Percentiles rank a stretch among this genome's conserved stretches.
phyloP scores from a whole-genome alignment of 2,888 invertebrate genomes.

The Marronus borbonicus region DNA sequence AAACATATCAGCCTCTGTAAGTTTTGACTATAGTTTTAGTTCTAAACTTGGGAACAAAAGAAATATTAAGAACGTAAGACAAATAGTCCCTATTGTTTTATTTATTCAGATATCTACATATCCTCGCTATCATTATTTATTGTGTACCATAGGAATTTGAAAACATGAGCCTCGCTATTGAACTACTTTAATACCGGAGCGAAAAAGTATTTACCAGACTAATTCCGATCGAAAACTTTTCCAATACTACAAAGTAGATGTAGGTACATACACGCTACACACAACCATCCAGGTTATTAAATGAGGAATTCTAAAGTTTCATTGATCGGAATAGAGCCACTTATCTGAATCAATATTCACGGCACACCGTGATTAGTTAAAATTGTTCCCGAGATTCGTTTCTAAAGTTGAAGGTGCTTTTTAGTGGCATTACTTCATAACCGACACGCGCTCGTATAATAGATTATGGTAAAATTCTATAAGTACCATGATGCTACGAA shows the following conservation, averaged over 20 bases:
- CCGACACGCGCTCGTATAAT: slow-evolving; percentile 31
- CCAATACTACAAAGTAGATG: not conserved
- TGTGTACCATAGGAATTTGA: too few species aligned
- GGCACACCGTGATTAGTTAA: slow-evolving; percentile 46
- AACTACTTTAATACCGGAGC: too few species aligned
- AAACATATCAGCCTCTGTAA: too few species aligned
- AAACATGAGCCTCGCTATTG: too few species aligned
- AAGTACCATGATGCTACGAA: slow-evolving; percentile 18
- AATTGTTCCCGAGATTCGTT: slow-evolving; percentile 46
- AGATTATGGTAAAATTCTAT: slow-evolving; percentile 19
- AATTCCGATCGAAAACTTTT: not conserved
- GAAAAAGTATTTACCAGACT: too few species aligned
- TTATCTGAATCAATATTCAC: slow-evolving; percentile 50
- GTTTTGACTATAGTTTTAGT: too few species aligned
- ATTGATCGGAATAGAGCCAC: slow-evolving; percentile 22
- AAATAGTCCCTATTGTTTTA: too few species aligned
- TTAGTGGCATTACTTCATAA: slow-evolving; percentile 28
- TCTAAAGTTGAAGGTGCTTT: slow-evolving; percentile 41
- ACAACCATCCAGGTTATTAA: slow-evolving; percentile 36
- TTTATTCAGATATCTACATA: too few species aligned
- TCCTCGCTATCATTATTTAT: too few species aligned
- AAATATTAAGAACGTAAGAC: too few species aligned
- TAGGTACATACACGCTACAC: not conserved
- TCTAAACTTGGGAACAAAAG: too few species aligned
- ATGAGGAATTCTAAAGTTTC: slow-evolving; percentile 32